Percentiles rank a stretch among this genome's conserved stretches.
Evolutionary conservation across 2,888 invertebrate genomes (phyloP).

Genomic region (Folsomia candida): DNA sequence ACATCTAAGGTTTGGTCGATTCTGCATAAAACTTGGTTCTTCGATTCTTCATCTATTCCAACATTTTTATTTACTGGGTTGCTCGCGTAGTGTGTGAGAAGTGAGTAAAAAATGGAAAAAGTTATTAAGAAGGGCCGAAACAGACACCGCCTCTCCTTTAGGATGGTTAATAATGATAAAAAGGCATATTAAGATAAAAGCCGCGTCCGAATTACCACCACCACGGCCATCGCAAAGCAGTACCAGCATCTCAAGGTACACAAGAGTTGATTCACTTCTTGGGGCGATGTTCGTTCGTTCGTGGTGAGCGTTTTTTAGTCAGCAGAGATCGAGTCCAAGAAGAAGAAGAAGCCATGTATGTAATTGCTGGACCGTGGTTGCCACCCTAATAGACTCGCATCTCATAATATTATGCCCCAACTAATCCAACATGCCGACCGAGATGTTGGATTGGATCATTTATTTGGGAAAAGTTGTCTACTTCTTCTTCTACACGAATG

Average conservation of each 20-base stretch:
- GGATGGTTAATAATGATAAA: constrained; percentile 3
- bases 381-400: too few species aligned
- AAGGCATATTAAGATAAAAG: constrained; percentile 7
- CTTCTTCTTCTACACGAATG: neutral
- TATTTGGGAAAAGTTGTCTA: neutral
- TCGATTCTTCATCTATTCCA: too few species aligned
- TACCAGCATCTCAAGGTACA: too few species aligned
- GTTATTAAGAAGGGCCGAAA: too few species aligned
- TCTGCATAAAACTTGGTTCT: neutral
- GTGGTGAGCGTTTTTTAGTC: neutral
- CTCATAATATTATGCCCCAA: neutral
- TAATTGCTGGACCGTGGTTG: neutral
- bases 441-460: neutral
- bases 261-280: neutral
- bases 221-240: too few species aligned
- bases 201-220: neutral
- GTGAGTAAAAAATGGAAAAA: neutral
- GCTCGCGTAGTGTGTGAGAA: too few species aligned
- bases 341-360: neutral
- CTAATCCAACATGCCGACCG: neutral
- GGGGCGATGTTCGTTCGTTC: neutral
- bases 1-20: neutral
- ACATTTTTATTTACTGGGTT: too few species aligned
- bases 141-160: constrained; percentile 1
- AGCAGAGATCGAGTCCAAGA: too few species aligned